Conservation (phyloP, 2,113 vertebrate genomes). For the Amblyornis subalaris region DNA sequence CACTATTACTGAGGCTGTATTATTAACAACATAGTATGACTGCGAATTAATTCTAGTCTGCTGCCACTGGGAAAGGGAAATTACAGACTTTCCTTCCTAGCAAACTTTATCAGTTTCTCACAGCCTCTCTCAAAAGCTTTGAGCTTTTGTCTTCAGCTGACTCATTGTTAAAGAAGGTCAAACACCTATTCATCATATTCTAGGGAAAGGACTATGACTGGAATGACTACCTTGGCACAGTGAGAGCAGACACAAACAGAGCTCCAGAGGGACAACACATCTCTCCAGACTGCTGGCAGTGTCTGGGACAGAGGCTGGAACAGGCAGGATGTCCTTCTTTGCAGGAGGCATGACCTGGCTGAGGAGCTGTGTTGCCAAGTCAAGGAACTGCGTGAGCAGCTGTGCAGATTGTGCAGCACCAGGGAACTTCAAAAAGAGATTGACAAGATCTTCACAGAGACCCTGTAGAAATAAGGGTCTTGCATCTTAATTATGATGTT, state of each 20-base stretch:
- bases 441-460: not conserved
- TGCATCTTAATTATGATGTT: not conserved
- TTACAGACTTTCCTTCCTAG: not conserved
- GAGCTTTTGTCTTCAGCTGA: not conserved
- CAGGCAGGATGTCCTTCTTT: not conserved
- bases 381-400: not conserved
- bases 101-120: not conserved
- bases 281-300: not conserved
- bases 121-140: not conserved
- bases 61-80: not conserved
- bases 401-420: not conserved
- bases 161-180: not conserved
- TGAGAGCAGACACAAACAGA: not conserved
- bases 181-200: not conserved
- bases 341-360: not conserved
- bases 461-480: not conserved
- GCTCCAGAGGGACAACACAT: not conserved
- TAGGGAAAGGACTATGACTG: not conserved
- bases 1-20: not conserved
- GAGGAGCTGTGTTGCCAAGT: not conserved
- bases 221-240: not conserved
- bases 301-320: not conserved
- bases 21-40: not conserved
- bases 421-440: not conserved
- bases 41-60: not conserved